Base-by-base conservation (phyloP, 2,888 invertebrate species). In the Isotomurus palustris region DNA sequence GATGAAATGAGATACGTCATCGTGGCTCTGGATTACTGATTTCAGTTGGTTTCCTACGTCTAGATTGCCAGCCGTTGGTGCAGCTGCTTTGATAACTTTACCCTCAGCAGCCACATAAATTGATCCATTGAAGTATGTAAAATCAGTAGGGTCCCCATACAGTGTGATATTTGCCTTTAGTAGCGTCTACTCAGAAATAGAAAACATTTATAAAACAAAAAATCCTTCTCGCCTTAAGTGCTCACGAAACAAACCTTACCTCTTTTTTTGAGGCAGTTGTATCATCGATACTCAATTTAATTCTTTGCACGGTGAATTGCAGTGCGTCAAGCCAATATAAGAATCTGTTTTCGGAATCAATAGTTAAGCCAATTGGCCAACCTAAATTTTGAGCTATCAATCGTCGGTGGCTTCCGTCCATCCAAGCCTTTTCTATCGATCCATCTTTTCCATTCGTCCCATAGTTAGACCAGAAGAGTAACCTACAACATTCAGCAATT, bases 301-400 rank as follows among this genome's bases (percentile, higher is more conserved):
- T 79, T 53, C 83, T 81, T 75, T 87, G 86, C 62, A 91, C 83
- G 60, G 79, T 82, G 73, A 84, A 81, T 63, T 82, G 75, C 68
- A 79, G 81, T 1, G 84, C 83, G 77, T 91, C 89, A 72, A 87
- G 86, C 84, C 85, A 86, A 73, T 84, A 86, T 35, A 86, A 72
- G 50, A 78, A 77, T 44, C 79, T 80, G 8, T 76, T 77, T 14
- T 76, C 74, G 22, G 77, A 76, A 72, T 85, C 85, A n/a, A 86
- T 77, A 3, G 84, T 83, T 50, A 91, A 79, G 10, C 89, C 88
- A 72, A 82, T 84, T 3, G 90, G 89, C 87, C 87, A 88, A 72
- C 81, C 80, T 62, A 86, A 76, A 36, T 77, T 76, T 59, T 73
- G 75, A 12, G 85, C 75, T 66, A 87, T 78, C 52, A 77, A 73